Evolutionary conservation across 2,797 vertebrate genomes (phyloP), one percentile per base, ranked within the genome.

Genomic region (Clarias pachynema): DNA sequence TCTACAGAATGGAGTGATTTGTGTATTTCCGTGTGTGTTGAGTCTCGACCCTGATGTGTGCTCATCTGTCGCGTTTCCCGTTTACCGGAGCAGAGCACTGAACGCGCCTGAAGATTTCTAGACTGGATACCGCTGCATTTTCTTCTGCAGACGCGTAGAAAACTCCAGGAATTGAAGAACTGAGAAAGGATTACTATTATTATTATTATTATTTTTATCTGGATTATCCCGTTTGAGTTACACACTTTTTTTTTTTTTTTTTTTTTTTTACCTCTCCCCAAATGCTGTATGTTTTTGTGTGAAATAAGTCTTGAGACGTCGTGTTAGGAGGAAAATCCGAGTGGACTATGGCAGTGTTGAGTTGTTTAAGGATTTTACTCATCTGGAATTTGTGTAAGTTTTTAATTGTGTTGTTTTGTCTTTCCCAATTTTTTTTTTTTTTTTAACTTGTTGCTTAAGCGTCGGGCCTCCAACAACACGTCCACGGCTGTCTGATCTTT

Each of bases 401-500:
- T 53, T 37, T n/a, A 10, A 2, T 15, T 74, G 53, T 79, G 44
- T 22, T 37, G 5, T 69, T 77, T 40, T 81, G 5, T 20, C 66
- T 37, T 70, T 34, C 37, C 72, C 3, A 53, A 57, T 2, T 69
- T 24, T 60, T 80, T 65, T 40, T 40, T 1, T 0, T 20, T 78
- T 66, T 40, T 40, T 63, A 18, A 59, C 22, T 44, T 72, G 74
- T 84, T 84, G 82, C 68, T 84, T 72, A 87, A 85, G 31, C 1
- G 49, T 63, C 62, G 22, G 6, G 31, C 1, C 49, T 82, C 82
- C 84, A 75, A 89, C 88, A 93, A 92, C 89, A 92, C 88, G 85
- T 82, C 86, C 37, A 72, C 34, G 34, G 75, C 69, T 86, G 83
- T 86, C 87, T 92, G 88, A 92, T 78, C 91, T 91, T 93, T 93